Evolutionary conservation across 2,113 vertebrate species (phyloP).

Genomic region (Enhydra lutris): DNA sequence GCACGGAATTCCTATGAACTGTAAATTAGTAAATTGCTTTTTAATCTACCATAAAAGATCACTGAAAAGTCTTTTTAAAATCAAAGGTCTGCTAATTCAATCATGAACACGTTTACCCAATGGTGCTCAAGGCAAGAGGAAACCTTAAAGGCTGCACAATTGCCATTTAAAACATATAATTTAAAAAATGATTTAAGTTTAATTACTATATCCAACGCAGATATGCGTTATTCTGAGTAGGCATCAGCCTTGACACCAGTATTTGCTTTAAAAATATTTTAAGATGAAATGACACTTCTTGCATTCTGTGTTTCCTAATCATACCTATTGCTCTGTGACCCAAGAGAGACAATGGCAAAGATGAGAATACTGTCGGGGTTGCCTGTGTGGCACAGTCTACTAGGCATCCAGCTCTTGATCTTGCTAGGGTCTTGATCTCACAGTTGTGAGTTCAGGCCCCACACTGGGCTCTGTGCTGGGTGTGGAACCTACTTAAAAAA

Average conservation of each 20-base stretch:
- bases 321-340: not conserved
- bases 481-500: not conserved
- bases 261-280: conserved; percentile 38
- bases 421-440: not conserved
- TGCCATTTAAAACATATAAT: conserved; percentile 66
- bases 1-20: conserved; percentile 69
- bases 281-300: not conserved
- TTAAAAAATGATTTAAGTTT: conserved; percentile 62
- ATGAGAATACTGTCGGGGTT: fast-evolving
- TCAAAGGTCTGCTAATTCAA: conserved; percentile 78
- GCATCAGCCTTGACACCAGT: conserved; percentile 51
- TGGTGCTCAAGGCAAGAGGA: conserved; percentile 63
- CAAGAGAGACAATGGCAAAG: not conserved
- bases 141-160: conserved; percentile 54
- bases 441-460: not conserved
- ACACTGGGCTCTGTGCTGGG: not conserved
- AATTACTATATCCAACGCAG: conserved; percentile 40
- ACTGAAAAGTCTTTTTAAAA: conserved; percentile 77
- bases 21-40: conserved; percentile 79
- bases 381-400: not conserved
- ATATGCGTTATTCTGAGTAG: conserved; percentile 47
- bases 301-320: not conserved
- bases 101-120: conserved; percentile 75
- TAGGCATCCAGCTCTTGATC: not conserved
- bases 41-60: conserved; percentile 80